phyloP scores from a whole-genome alignment of 2,888 invertebrate species.

The Plebejus anna region DNA sequence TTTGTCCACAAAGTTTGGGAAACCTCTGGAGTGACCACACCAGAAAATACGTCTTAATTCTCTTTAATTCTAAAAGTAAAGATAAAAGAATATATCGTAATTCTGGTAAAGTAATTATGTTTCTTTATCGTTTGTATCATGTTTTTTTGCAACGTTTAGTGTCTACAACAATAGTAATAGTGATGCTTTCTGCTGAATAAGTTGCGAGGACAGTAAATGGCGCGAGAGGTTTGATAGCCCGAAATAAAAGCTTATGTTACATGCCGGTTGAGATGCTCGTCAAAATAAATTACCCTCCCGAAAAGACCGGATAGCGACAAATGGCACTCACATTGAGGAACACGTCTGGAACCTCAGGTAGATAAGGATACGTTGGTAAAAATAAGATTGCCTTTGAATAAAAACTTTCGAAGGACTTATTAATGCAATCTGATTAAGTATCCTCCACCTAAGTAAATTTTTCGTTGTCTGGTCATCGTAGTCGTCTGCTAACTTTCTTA shows the following conservation, averaged over 20 bases:
- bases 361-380: background rate
- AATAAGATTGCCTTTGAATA: background rate
- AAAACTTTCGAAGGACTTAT: background rate
- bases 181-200: background rate
- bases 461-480: too few relatives aligned
- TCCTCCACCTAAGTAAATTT: too few relatives aligned
- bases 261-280: background rate
- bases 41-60: background rate
- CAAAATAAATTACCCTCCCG: background rate
- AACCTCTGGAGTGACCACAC: background rate
- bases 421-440: background rate
- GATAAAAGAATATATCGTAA: background rate
- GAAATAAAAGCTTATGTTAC: constrained; percentile 12
- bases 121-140: background rate
- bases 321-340: background rate
- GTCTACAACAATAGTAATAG: background rate
- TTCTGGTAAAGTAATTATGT: background rate
- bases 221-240: background rate
- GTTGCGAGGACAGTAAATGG: background rate
- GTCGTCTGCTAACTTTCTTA: too few relatives aligned
- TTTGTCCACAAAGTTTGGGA: background rate
- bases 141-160: background rate
- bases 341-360: background rate
- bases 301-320: background rate
- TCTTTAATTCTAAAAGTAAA: background rate